phyloP scores from a whole-genome alignment of 2,113 vertebrate genomes.

The Dicerorhinus sumatrensis region DNA sequence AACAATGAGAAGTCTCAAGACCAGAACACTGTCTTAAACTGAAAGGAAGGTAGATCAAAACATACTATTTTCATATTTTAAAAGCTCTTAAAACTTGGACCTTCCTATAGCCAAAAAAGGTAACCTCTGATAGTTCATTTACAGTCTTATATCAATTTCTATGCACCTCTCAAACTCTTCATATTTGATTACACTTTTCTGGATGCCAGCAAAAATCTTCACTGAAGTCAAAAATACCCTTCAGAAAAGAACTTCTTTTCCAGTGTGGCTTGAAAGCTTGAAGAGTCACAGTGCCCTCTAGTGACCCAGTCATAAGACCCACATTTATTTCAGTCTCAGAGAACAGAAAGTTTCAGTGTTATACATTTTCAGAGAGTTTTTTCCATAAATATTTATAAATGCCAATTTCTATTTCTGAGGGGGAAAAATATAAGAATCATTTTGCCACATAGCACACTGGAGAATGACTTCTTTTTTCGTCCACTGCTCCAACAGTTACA shows the following conservation, averaged over 20 bases:
- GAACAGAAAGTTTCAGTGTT: constrained; percentile 36
- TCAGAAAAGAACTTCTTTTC: constrained; percentile 4
- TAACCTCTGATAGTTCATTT: constrained; percentile 34
- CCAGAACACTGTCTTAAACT: background rate
- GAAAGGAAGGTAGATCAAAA: background rate
- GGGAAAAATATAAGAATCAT: background rate
- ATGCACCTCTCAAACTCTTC: constrained; percentile 24
- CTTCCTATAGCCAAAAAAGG: background rate
- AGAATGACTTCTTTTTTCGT: background rate
- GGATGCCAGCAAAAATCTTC: constrained; percentile 41
- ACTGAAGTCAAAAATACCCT: background rate
- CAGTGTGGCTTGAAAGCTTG: background rate
- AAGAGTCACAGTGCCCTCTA: constrained; percentile 86
- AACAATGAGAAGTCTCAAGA: background rate
- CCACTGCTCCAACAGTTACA: background rate
- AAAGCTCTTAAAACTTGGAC: background rate
- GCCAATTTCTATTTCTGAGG: background rate
- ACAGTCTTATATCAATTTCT: background rate
- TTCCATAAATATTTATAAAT: constrained; percentile 37
- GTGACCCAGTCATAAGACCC: background rate
- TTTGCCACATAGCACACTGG: background rate
- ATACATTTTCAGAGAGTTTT: background rate
- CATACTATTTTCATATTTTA: background rate
- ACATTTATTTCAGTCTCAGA: background rate
- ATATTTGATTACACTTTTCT: constrained; percentile 42